Conservation (phyloP, 2,797 vertebrate species). For the Characodon lateralis region DNA sequence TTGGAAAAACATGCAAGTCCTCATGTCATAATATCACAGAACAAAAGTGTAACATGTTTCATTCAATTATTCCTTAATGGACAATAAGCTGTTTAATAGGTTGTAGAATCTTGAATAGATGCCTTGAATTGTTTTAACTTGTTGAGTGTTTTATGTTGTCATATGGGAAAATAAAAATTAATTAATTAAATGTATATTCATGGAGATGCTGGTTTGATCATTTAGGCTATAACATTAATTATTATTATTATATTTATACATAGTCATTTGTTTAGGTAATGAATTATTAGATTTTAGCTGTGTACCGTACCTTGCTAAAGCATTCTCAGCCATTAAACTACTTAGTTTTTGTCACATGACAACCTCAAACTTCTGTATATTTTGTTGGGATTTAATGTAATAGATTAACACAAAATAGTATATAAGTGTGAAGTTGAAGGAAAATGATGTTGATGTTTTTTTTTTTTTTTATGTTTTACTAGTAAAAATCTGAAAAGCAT, state of each 20-base stretch:
- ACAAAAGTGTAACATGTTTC: background rate
- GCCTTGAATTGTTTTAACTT: background rate
- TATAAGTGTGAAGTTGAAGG: background rate
- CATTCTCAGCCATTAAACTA: too few relatives aligned
- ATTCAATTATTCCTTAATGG: background rate
- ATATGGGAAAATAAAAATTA: background rate
- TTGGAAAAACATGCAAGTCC: conserved; percentile 16
- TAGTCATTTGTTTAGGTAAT: too few relatives aligned
- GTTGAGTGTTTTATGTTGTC: background rate
- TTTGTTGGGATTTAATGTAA: background rate
- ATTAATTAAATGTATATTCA: background rate
- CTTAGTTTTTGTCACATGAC: too few relatives aligned
- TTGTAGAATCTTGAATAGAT: background rate
- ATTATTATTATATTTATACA: background rate
- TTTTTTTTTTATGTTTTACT: background rate
- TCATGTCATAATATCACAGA: background rate
- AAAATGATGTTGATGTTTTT: background rate
- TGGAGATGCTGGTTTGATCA: background rate
- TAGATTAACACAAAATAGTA: background rate
- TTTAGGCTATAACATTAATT: background rate
- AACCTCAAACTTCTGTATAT: too few relatives aligned
- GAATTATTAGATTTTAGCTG: background rate
- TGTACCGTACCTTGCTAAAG: background rate
- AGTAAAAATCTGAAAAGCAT: background rate
- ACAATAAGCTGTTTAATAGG: background rate